Conservation (phyloP, 2,113 vertebrate species). For the Neodontobutis hainanensis region DNA sequence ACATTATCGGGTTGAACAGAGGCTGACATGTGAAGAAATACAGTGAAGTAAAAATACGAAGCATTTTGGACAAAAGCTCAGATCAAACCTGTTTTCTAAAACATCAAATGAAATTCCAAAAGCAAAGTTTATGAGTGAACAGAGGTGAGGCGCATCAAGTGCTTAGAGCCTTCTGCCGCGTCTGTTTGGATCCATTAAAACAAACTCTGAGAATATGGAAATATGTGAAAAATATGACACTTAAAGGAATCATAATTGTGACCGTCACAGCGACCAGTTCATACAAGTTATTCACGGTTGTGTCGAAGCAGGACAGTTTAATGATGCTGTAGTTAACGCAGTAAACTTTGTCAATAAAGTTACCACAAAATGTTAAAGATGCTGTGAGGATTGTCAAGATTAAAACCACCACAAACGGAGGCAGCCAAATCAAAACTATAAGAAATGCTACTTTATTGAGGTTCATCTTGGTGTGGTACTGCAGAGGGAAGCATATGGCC, state of each 20-base stretch:
- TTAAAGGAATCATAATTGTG: background rate
- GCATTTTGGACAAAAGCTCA: constrained; percentile 3
- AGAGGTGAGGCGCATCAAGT: constrained; percentile 66
- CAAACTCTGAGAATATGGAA: constrained; percentile 51
- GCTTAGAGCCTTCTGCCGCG: constrained; percentile 48
- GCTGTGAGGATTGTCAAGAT: constrained; percentile 28
- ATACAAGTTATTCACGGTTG: constrained; percentile 47
- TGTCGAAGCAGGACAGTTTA: constrained; percentile 64
- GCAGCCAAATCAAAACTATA: constrained; percentile 38
- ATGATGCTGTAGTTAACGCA: constrained; percentile 60
- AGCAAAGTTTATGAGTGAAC: constrained; percentile 55
- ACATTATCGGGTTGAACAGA: constrained; percentile 59
- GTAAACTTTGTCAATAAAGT: constrained; percentile 53
- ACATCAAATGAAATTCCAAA: constrained; percentile 45
- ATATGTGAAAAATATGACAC: constrained; percentile 32
- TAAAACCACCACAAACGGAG: background rate
- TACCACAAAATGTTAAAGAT: constrained; percentile 50
- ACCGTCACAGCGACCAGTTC: constrained; percentile 14
- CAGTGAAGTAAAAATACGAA: constrained; percentile 46
- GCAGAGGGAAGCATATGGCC: constrained; percentile 47
- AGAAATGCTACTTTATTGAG: background rate
- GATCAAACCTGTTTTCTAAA: constrained; percentile 49
- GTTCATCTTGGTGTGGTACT: constrained; percentile 14
- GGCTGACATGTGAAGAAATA: constrained; percentile 51
- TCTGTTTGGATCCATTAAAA: constrained; percentile 26